Evolutionary conservation across 2,113 vertebrate species (phyloP), one percentile per base, ranked within the genome.

Genomic region (Chaetodon trifascialis): DNA sequence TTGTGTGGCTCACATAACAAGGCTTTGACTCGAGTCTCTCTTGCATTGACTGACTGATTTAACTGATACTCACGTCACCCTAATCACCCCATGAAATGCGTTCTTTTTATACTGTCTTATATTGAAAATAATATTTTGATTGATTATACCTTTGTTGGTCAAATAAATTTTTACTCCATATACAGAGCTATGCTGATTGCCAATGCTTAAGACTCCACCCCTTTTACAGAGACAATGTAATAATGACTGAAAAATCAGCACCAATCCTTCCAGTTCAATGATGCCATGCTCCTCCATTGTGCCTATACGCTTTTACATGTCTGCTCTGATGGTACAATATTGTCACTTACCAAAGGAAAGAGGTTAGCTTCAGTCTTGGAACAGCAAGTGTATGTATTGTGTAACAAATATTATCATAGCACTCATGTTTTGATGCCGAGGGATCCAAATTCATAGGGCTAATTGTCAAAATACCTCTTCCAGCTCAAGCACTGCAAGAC

Each of bases 401-500:
- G 87, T 71, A 60, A 79, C 70, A 91, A 90, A 91, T 87, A 95
- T 86, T 89, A 84, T 30, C 30, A 93, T 89, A 80, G 87, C 86
- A 86, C 91, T 94, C 76, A 36, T 91, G 80, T 89, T 85, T 89
- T 69, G 84, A 91, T 92, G 86, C 83, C 46, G 79, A 85, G 90
- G 86, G 91, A 92, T 79, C 64, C 87, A 90, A 81, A 94, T 93
- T 89, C 83, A 91, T 90, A 82, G 83, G 73, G 85, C 85, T 93
- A 93, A 95, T 94, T 95, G 91, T 94, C 82, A 93, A 89, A 94
- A 93, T 89, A 86, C 88, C 86, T 89, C 90, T 90, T 86, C 59
- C 85, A 81, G 71, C 82, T 88, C 79, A 54, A 91, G 93, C 86
- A 60, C 86, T 72, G 84, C 72, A 85, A 88, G 89, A 90, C 93